Evolutionary conservation across 2,888 invertebrate genomes (phyloP).

Genomic region (Malachius bipustulatus): DNA sequence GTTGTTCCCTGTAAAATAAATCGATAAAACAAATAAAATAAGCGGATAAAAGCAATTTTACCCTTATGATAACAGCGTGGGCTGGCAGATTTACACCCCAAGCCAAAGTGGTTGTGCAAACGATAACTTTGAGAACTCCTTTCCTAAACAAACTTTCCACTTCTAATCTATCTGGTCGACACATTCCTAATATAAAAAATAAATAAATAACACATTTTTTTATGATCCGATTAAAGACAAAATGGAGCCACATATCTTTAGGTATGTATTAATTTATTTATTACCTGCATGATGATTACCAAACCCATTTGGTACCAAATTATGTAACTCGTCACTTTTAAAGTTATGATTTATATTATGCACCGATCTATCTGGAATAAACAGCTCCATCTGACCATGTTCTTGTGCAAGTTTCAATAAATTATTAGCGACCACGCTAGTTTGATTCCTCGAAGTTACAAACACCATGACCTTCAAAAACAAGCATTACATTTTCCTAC

Average conservation of each 20-base stretch:
- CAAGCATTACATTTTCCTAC: no score
- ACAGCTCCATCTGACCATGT: constrained; percentile 57
- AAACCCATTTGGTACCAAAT: constrained; percentile 77
- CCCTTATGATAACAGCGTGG: constrained; percentile 91
- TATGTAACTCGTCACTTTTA: constrained; percentile 69
- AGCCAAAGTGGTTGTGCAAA: constrained; percentile 95
- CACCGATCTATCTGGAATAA: constrained; percentile 54
- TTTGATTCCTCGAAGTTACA: constrained; percentile 95
- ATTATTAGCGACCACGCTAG: constrained; percentile 75
- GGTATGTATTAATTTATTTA: no score
- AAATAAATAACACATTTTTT: constrained; percentile 4
- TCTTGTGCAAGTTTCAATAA: constrained; percentile 72
- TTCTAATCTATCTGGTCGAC: constrained; percentile 27
- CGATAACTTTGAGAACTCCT: constrained; percentile 77
- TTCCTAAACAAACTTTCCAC: constrained; percentile 78
- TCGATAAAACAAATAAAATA: background rate
- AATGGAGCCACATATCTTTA: no score
- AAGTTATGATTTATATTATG: constrained; percentile 61
- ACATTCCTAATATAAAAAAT: constrained; percentile 44
- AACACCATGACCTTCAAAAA: constrained; percentile 93
- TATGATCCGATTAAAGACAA: background rate
- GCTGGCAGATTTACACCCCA: constrained; percentile 99
- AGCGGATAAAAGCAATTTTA: constrained; percentile 30
- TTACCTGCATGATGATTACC: constrained; percentile 97
- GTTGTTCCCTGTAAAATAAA: constrained; percentile 71